These are phyloP conservation scores for Macrochelys suwanniensis DNA, from an alignment of 2,797 vertebrate genomes.

Conservation along the genomic window DNA sequence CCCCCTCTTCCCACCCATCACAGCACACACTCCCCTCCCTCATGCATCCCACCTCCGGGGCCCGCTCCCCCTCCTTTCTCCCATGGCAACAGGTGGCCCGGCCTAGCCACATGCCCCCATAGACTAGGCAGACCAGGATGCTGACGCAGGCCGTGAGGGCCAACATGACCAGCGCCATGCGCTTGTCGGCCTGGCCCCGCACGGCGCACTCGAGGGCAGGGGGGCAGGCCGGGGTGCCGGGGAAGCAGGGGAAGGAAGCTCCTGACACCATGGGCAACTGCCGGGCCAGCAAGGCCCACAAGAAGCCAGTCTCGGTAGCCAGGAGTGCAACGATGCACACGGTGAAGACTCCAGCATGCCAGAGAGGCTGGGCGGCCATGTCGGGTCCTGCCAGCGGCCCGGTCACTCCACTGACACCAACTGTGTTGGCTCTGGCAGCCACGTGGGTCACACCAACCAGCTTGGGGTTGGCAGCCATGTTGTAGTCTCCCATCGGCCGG, in stretches of 20 bases:
- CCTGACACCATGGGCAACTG: neutral
- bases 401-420: neutral
- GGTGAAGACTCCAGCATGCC: neutral
- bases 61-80: neutral
- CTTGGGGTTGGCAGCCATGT: accelerated
- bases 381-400: accelerated
- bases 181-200: neutral
- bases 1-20: neutral
- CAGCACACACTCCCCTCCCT: neutral
- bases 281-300: neutral
- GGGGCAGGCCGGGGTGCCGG: neutral
- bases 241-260: neutral
- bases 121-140: neutral
- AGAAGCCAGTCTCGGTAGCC: neutral
- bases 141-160: neutral
- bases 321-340: neutral
- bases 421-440: neutral
- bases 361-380: neutral
- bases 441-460: neutral
- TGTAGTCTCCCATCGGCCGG: neutral
- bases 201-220: neutral
- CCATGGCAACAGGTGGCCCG: neutral
- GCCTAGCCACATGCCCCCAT: neutral
- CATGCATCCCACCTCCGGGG: accelerated
- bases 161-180: neutral